A percentile compares a stretch with the other conserved stretches of the same genome.
Evolutionary conservation across 2,888 invertebrate genomes (phyloP).

Genomic region (Augochlorella aurata): DNA sequence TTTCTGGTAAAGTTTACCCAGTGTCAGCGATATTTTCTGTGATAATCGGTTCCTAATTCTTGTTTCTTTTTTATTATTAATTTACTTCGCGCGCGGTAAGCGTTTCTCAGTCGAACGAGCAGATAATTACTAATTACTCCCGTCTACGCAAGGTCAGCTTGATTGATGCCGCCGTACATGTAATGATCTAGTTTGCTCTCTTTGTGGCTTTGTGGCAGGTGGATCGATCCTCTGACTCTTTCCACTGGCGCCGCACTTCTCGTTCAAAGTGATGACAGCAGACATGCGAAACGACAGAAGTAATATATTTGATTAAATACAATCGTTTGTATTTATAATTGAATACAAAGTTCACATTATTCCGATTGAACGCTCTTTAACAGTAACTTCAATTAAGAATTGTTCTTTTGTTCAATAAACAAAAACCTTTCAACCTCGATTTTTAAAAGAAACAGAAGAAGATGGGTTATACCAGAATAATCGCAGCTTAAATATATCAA

Average conservation of each 20-base stretch:
- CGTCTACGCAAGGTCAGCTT: constrained; percentile 46
- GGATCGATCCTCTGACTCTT: constrained; percentile 27
- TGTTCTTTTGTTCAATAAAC: too few species aligned
- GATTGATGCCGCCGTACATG: constrained; percentile 46
- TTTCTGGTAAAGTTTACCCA: not conserved
- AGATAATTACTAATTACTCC: constrained; percentile 56
- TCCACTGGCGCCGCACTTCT: not conserved
- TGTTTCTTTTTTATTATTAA: constrained; percentile 15
- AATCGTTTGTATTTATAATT: too few species aligned
- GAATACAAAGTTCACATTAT: too few species aligned
- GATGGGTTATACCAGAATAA: too few species aligned
- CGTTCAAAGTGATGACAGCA: too few species aligned
- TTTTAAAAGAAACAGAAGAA: too few species aligned
- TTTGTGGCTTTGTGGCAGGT: constrained; percentile 22
- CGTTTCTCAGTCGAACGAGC: constrained; percentile 29
- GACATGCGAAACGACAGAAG: too few species aligned
- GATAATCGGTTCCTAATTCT: not conserved
- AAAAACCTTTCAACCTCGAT: too few species aligned
- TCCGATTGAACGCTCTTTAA: too few species aligned
- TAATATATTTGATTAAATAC: too few species aligned
- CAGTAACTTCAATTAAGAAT: too few species aligned
- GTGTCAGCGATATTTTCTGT: not conserved
- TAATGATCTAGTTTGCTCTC: constrained; percentile 49
- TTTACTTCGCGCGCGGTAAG: constrained; percentile 10
- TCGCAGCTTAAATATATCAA: too few species aligned